Percentiles rank a stretch among this genome's conserved stretches.
Conservation (phyloP, 1,140 invertebrate genomes). For the Drosophila biarmipes region DNA sequence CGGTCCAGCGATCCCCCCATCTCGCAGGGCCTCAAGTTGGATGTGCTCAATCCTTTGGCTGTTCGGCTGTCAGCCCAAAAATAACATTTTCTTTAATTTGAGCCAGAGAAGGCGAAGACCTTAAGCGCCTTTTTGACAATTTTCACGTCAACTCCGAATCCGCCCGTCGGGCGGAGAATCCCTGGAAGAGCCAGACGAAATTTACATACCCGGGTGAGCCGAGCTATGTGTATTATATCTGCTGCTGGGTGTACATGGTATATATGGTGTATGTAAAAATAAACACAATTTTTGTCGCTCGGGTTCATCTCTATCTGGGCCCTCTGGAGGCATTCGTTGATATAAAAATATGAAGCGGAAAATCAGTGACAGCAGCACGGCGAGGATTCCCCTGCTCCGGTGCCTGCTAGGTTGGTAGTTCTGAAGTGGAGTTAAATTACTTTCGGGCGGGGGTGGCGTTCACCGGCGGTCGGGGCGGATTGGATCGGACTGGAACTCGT, state of each 20-base stretch:
- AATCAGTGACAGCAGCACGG: slow-evolving; percentile 73
- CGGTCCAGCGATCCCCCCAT: slow-evolving; percentile 3
- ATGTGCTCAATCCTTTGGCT: slow-evolving; percentile 66
- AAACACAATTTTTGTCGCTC: slow-evolving; percentile 71
- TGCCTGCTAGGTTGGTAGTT: slow-evolving; percentile 49
- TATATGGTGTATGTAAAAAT: slow-evolving; percentile 59
- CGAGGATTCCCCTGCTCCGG: slow-evolving; percentile 52
- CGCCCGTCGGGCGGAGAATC: slow-evolving; percentile 57
- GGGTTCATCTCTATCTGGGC: slow-evolving; percentile 42
- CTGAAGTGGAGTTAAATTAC: slow-evolving; percentile 81
- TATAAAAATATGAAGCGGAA: slow-evolving; percentile 79
- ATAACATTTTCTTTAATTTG: slow-evolving; percentile 78
- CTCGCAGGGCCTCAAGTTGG: slow-evolving; percentile 33
- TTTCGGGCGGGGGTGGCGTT: slow-evolving; percentile 41
- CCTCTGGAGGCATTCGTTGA: slow-evolving; percentile 59
- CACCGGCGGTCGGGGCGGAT: neutral
- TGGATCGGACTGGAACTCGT: slow-evolving; percentile 15
- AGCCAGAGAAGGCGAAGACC: slow-evolving; percentile 52
- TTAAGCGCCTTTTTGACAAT: slow-evolving; percentile 81
- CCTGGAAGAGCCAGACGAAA: slow-evolving; percentile 46
- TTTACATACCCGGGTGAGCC: slow-evolving; percentile 55
- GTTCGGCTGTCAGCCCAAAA: slow-evolving; percentile 74
- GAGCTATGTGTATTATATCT: slow-evolving; percentile 35
- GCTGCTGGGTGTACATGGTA: neutral
- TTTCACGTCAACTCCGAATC: slow-evolving; percentile 79